phyloP scores from a whole-genome alignment of 2,888 invertebrate genomes.

The Pachliopta kotzebuea region DNA sequence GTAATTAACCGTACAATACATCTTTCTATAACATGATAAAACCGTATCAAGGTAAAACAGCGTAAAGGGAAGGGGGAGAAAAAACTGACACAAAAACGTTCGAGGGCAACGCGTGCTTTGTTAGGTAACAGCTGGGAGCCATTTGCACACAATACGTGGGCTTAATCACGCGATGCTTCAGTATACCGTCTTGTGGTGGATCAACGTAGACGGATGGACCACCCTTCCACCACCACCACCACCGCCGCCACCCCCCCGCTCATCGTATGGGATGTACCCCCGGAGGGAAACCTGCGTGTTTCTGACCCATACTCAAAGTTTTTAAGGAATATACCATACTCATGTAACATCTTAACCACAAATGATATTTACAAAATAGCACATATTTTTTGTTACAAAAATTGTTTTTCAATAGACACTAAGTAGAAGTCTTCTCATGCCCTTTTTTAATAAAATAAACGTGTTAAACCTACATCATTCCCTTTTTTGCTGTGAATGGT shows the following conservation, averaged over 20 bases:
- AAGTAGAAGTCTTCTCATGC: too few species aligned
- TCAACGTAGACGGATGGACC: constrained; percentile 27
- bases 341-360: not conserved
- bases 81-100: constrained; percentile 32
- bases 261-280: constrained; percentile 21
- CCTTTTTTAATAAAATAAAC: too few species aligned
- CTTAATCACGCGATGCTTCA: constrained; percentile 60
- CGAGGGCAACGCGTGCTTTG: constrained; percentile 38
- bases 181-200: constrained; percentile 46
- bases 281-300: constrained; percentile 12
- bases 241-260: constrained; percentile 9
- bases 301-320: constrained; percentile 28
- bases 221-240: constrained; percentile 5
- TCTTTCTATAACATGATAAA: constrained; percentile 28
- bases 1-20: constrained; percentile 34
- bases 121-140: constrained; percentile 40
- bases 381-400: too few species aligned
- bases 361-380: not conserved
- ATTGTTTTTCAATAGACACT: too few species aligned
- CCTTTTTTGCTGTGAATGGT: too few species aligned
- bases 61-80: constrained; percentile 10
- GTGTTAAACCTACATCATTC: too few species aligned
- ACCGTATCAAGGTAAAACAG: not conserved
- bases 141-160: constrained; percentile 55
- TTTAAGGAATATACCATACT: not conserved